A percentile compares a stretch with the other conserved stretches of the same genome.
Conservation (phyloP, 2,888 invertebrate genomes). For the Pterostichus niger region DNA sequence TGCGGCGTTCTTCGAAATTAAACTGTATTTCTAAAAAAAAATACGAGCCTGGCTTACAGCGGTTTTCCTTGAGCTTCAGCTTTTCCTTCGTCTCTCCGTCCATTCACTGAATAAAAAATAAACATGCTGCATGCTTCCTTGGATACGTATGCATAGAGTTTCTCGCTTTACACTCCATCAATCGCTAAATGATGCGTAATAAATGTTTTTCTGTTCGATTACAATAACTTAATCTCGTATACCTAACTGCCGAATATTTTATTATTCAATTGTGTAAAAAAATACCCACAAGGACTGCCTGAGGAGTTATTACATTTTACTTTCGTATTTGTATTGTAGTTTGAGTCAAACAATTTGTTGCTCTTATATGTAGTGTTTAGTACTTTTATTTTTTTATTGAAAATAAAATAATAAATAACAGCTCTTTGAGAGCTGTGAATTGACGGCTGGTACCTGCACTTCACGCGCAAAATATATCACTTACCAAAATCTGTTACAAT, state of each 20-base stretch:
- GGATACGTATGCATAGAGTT: conserved; percentile 12
- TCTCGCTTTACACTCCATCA: conserved; percentile 38
- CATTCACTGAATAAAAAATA: conserved; percentile 29
- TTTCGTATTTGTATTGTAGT: too few relatives aligned
- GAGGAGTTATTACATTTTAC: not conserved
- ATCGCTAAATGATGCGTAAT: conserved; percentile 17
- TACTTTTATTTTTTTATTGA: too few relatives aligned
- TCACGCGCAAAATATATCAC: too few relatives aligned
- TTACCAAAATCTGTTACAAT: too few relatives aligned
- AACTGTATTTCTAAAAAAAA: conserved; percentile 54
- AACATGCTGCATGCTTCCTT: conserved; percentile 18
- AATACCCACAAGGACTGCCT: conserved; percentile 10
- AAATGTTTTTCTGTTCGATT: conserved; percentile 43
- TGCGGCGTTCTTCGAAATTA: conserved; percentile 51
- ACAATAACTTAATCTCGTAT: conserved; percentile 39
- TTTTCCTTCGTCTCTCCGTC: conserved; percentile 17
- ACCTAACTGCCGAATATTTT: conserved; percentile 34
- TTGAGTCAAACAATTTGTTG: too few relatives aligned
- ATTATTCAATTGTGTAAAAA: conserved; percentile 8
- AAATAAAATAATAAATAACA: too few relatives aligned
- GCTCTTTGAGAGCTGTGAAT: too few relatives aligned
- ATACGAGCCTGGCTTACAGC: conserved; percentile 48
- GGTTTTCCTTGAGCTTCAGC: conserved; percentile 26
- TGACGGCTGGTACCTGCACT: too few relatives aligned
- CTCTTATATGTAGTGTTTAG: too few relatives aligned